Evolutionary conservation across 2,888 invertebrate genomes (phyloP).

Genomic region (Pyrocoelia pectoralis): DNA sequence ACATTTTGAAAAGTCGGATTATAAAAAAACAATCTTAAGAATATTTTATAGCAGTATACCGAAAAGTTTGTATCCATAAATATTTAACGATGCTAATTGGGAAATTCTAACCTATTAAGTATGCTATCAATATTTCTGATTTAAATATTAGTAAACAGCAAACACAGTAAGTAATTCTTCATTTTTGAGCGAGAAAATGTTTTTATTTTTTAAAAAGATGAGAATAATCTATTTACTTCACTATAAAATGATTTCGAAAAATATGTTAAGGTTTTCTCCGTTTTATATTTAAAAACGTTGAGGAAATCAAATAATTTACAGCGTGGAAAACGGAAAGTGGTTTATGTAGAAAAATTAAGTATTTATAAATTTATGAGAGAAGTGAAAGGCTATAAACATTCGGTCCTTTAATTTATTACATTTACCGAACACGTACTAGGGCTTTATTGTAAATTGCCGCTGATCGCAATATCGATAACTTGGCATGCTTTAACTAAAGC

Average conservation of each 20-base stretch:
- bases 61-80: not conserved
- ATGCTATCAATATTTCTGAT: too few relatives aligned
- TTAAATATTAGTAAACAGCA: too few relatives aligned
- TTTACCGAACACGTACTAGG: constrained; percentile 28
- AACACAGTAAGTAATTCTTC: too few relatives aligned
- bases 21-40: not conserved
- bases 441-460: constrained; percentile 30
- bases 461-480: constrained; percentile 27
- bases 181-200: too few relatives aligned
- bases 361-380: constrained; percentile 19
- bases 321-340: not conserved
- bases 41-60: not conserved
- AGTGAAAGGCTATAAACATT: constrained; percentile 15
- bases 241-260: too few relatives aligned
- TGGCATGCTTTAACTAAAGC: constrained; percentile 19
- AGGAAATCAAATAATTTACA: not conserved
- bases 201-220: too few relatives aligned
- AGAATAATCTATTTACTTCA: too few relatives aligned
- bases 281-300: too few relatives aligned
- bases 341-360: not conserved
- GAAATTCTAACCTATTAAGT: too few relatives aligned
- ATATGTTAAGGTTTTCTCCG: too few relatives aligned
- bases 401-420: constrained; percentile 28
- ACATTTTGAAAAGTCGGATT: constrained; percentile 1
- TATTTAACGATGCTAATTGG: not conserved